Evolutionary conservation across 2,888 invertebrate genomes (phyloP).

Genomic region (Amphipyra tragopoginis): DNA sequence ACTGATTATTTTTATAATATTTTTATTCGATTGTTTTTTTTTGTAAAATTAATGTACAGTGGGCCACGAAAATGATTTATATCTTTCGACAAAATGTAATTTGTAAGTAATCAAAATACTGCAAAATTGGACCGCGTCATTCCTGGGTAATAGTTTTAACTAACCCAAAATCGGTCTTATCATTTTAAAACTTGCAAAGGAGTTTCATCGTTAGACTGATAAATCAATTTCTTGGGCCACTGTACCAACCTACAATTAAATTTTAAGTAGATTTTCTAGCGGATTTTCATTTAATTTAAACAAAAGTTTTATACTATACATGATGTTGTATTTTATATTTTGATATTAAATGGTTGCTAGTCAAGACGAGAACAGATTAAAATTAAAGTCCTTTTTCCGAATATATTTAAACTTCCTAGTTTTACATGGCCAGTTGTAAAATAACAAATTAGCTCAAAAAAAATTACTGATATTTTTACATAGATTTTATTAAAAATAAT

Average conservation of each 20-base stretch:
- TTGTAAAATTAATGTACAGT: neutral
- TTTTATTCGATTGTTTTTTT: conserved; percentile 15
- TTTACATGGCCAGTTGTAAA: neutral
- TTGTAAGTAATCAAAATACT: neutral
- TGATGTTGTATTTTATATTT: conserved; percentile 50
- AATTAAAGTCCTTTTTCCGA: conserved; percentile 11
- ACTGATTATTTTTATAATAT: conserved; percentile 27
- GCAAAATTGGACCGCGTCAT: too few species aligned
- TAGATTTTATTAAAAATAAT: neutral
- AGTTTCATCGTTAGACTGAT: neutral
- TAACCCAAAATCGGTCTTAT: too few species aligned
- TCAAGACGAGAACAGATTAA: conserved; percentile 43
- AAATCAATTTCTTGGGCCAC: conserved; percentile 4
- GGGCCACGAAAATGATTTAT: neutral
- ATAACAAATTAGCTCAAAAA: neutral
- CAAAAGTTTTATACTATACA: conserved; percentile 27
- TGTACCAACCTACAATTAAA: conserved; percentile 14
- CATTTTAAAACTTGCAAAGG: too few species aligned
- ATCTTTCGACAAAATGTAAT: neutral
- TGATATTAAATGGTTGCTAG: conserved; percentile 54
- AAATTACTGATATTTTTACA: neutral
- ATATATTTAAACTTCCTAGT: conserved; percentile 17
- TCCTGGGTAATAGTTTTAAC: too few species aligned
- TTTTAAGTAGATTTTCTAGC: conserved; percentile 21
- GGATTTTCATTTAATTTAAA: conserved; percentile 28